Base-by-base conservation (phyloP, 2,797 vertebrate species). In the Cryptoprocta ferox region DNA sequence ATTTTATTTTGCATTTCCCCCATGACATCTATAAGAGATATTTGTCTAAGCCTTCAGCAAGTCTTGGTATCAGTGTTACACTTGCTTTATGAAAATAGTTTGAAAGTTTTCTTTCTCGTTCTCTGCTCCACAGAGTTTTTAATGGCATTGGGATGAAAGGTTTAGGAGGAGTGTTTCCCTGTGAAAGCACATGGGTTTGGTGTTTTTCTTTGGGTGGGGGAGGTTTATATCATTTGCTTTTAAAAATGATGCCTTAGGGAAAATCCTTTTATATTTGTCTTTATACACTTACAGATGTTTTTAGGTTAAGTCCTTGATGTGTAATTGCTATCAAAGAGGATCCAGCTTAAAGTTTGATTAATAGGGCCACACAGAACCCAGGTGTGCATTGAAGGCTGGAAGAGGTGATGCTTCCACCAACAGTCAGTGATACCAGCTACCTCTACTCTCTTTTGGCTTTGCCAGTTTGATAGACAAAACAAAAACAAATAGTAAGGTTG, bases 1-100 rank as follows among this genome's bases (percentile, higher is more conserved):
- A 45, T 83, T 94, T 91, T 53, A n/a, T 18, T 86, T 82, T 92
- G 84, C 21, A 87, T 50, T 70, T 83, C 19, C 30, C 76, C 39
- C 6, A 63, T 56, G 63, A 56, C 39, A 37, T 73, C 88, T 42
- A 21, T 78, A 16, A 82, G 76, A 73, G 28, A 37, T 35, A 28
- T 73, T 91, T 93, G 59, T 89, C 68, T 32, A 59, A 94, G 32
- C 19, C 63, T 63, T 75, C 26, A 13, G 39, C 30, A 39, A 32
- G 76, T 48, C 89, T 95, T 56, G 48, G 84, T n/a, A 15, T 75
- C 56, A 12, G 0, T 35, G 14, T 80, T 80, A n/a, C 0, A 3
- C 14, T 88, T 30, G 14, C 37, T 94, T 94, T 45, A 10, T 35
- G 80, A 73, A 78, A 70, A 63, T 24, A 26, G 18, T 10, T 45